These are phyloP conservation scores for Osmoderma eremita DNA, from an alignment of 2,888 invertebrate species.

Conservation along the genomic window DNA sequence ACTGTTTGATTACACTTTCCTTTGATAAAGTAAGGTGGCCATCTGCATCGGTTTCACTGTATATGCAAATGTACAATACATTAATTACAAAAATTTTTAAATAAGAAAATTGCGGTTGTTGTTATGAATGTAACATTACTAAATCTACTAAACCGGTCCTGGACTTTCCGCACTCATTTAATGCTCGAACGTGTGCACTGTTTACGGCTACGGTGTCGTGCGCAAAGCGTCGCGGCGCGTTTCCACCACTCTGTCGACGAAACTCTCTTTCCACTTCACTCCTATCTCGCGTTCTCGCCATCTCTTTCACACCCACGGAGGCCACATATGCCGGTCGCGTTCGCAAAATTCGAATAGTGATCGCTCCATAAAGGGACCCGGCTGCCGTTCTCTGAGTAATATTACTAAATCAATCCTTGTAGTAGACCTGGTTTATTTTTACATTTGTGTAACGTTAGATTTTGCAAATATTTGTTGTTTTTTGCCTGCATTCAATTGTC, in stretches of 20 bases:
- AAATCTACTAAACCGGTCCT: conserved; percentile 12
- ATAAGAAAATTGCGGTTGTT: no score
- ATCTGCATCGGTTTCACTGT: no score
- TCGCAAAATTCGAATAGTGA: conserved; percentile 51
- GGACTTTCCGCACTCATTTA: conserved; percentile 29
- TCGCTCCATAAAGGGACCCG: conserved; percentile 56
- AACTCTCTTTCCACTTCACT: conserved; percentile 33
- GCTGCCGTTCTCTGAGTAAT: conserved; percentile 50
- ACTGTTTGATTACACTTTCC: no score
- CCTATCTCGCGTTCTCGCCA: background rate
- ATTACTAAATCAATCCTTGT: conserved; percentile 52
- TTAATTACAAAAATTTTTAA: no score
- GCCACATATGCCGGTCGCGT: conserved; percentile 41
- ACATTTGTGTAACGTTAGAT: conserved; percentile 37
- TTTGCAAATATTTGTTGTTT: conserved; percentile 34
- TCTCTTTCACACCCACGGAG: conserved; percentile 35
- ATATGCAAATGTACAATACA: no score
- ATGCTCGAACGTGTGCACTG: conserved; percentile 36
- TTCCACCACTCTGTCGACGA: conserved; percentile 37
- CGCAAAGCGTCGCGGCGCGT: conserved; percentile 49
- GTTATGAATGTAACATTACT: no score
- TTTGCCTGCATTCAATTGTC: conserved; percentile 5
- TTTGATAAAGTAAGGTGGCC: no score
- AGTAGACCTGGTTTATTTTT: conserved; percentile 43
- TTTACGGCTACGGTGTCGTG: conserved; percentile 48